Evolutionary conservation across 2,113 vertebrate species (phyloP), one percentile per base, ranked within the genome.

Genomic region (Megalops atlanticus): DNA sequence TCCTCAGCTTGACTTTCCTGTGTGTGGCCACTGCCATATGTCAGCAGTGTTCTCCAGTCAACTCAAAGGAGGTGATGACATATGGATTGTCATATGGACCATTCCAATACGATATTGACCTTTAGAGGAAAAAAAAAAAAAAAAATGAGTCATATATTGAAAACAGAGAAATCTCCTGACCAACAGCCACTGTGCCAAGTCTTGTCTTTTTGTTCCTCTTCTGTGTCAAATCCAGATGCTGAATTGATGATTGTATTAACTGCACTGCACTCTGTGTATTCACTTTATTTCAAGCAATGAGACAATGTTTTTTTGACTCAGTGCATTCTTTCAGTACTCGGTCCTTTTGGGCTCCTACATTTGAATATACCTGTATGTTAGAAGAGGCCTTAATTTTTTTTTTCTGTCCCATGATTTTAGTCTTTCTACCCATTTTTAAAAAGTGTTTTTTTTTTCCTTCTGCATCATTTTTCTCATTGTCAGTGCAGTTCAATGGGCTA

Each of bases 1-100:
- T 45, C 43, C 84, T 87, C 84, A 83, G 79, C 82, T 87, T 89
- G 88, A 88, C 85, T 84, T 83, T 68, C 81, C 84, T 86, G 76
- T 85, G 86, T 31, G 82, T 86, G 69, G 85, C 86, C 54, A 31
- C 84, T 84, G 82, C 79, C 81, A 82, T 80, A 74, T 71, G 31
- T 87, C 87, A 83, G 85, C 83, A 74, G 40, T 82, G 75, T 80
- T 83, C 78, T 83, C 84, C 80, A 77, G 3, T 52, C 3, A n/a
- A 77, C 52, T 27, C 24, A 4, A 6, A 24, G 8, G 24, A n/a
- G 24, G 24, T 58, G 24, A 24, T n/a, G 52, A 58, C 21, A n/a
- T 4, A n/a, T 5, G 52, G 18, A 58, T 0, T 10, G 7, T 10
- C 7, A 45, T 14, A 45, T 6, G 43, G 14, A 45, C 43, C 43